Percentiles rank a stretch among this genome's conserved stretches.
Evolutionary conservation across 1,140 invertebrate species (phyloP).

Genomic region (Eupristina koningsbergeri): DNA sequence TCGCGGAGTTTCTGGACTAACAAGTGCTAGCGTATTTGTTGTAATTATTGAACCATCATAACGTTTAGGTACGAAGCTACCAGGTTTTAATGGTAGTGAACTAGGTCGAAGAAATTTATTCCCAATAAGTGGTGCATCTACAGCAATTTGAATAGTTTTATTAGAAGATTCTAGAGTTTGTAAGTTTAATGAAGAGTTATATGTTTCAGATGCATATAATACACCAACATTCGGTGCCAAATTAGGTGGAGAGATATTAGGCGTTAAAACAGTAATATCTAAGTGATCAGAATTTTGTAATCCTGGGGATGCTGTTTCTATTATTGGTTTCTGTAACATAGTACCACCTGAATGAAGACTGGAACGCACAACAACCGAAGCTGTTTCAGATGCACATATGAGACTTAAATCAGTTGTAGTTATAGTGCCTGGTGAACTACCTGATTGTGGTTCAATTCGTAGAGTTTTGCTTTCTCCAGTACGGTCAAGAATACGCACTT

Average conservation of each 20-base stretch:
- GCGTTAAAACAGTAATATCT: slow-evolving; percentile 73
- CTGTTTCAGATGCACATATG: slow-evolving; percentile 69
- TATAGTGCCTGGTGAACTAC: slow-evolving; percentile 62
- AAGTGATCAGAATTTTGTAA: not conserved
- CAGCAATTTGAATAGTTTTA: not conserved
- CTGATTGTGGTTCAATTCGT: slow-evolving; percentile 77
- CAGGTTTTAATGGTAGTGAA: slow-evolving; percentile 85
- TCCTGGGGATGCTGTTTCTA: not conserved
- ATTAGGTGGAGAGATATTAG: slow-evolving; percentile 76
- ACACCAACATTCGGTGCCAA: slow-evolving; percentile 69
- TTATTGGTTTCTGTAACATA: slow-evolving; percentile 76
- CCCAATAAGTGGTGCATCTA: not conserved
- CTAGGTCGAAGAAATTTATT: slow-evolving; percentile 85
- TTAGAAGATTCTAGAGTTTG: slow-evolving; percentile 55
- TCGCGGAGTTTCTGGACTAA: slow-evolving; percentile 90
- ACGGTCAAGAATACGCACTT: slow-evolving; percentile 82
- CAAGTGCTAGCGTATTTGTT: slow-evolving; percentile 83
- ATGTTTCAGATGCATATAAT: not conserved
- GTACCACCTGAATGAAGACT: slow-evolving; percentile 83
- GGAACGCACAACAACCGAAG: slow-evolving; percentile 80
- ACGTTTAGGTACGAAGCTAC: slow-evolving; percentile 84
- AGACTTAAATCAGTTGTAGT: too few species aligned
- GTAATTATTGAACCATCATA: slow-evolving; percentile 85
- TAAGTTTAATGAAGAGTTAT: not conserved
- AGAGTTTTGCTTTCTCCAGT: slow-evolving; percentile 80